These are phyloP conservation scores for Artemia sp. DNA, from an alignment of 2,888 invertebrate species.

Conservation along the genomic window DNA sequence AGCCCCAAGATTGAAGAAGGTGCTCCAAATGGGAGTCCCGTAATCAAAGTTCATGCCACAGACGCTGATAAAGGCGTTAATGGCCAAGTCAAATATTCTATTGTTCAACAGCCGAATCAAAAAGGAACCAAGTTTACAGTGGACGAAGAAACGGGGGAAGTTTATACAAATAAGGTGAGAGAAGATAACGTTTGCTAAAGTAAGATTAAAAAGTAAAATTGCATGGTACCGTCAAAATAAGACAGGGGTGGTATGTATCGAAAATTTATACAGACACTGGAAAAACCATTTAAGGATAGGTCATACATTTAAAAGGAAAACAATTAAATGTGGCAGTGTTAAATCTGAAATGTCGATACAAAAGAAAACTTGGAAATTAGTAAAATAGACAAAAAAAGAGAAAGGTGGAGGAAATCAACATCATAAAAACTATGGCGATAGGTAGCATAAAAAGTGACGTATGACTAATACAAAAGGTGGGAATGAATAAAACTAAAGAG, in stretches of 20 bases:
- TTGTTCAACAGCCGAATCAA: constrained; percentile 84
- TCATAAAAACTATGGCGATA: too few relatives aligned
- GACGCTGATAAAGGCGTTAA: constrained; percentile 92
- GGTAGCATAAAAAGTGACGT: too few relatives aligned
- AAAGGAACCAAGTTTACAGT: constrained; percentile 89
- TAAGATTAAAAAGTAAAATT: constrained; percentile 16
- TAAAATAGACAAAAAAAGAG: too few relatives aligned
- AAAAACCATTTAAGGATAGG: too few relatives aligned
- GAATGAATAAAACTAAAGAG: too few relatives aligned
- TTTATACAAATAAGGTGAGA: constrained; percentile 65
- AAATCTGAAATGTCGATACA: too few relatives aligned
- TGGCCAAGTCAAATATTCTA: constrained; percentile 89
- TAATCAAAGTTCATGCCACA: constrained; percentile 61
- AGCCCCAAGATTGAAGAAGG: constrained; percentile 87
- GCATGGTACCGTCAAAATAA: background rate
- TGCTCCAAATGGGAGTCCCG: constrained; percentile 79
- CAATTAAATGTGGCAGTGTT: too few relatives aligned
- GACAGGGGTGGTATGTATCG: too few relatives aligned
- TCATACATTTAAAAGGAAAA: constrained; percentile 65
- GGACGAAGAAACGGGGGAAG: constrained; percentile 84
- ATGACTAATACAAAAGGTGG: too few relatives aligned
- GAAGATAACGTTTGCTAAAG: background rate
- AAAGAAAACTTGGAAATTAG: too few relatives aligned
- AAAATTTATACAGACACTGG: background rate
- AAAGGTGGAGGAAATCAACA: too few relatives aligned